phyloP scores from a whole-genome alignment of 23 tunicate genomes.

The Trididemnum nubilum region DNA sequence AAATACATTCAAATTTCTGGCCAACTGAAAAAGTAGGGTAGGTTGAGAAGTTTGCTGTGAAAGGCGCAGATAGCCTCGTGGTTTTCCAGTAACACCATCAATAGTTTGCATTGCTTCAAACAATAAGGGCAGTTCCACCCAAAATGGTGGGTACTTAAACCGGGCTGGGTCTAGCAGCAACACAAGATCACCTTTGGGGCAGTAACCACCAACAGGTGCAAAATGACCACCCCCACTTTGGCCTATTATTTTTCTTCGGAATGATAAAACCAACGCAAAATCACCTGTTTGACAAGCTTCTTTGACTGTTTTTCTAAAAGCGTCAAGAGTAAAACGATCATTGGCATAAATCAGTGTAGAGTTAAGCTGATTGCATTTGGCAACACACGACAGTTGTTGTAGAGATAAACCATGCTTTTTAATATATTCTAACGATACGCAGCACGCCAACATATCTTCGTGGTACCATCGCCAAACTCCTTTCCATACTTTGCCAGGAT shows the following conservation, averaged over 20 bases:
- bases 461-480: too few species aligned
- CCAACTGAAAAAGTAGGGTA: slow-evolving; percentile 53
- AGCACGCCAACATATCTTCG: slow-evolving; percentile 83
- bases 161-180: slow-evolving; percentile 57
- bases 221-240: slow-evolving; percentile 72
- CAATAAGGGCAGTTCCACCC: slow-evolving; percentile 44
- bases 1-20: slow-evolving; percentile 36
- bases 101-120: slow-evolving; percentile 48
- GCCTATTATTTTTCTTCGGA: slow-evolving; percentile 39
- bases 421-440: slow-evolving; percentile 45
- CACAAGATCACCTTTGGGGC: slow-evolving; percentile 1
- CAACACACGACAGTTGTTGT: slow-evolving; percentile 60
- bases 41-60: slow-evolving; percentile 51
- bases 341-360: slow-evolving; percentile 28
- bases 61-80: slow-evolving; percentile 65
- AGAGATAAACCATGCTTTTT: slow-evolving; percentile 40
- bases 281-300: slow-evolving; percentile 2
- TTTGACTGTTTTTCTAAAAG: slow-evolving; percentile 46
- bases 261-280: slow-evolving; percentile 44
- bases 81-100: slow-evolving; percentile 37
- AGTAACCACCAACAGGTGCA: slow-evolving; percentile 59
- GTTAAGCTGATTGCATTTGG: slow-evolving; percentile 65
- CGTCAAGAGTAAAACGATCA: slow-evolving; percentile 18
- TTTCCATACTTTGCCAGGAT: slow-evolving; percentile 79
- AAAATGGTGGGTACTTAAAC: slow-evolving; percentile 64